phyloP scores from a whole-genome alignment of 2,888 invertebrate genomes.

The Lithosia quadra region DNA sequence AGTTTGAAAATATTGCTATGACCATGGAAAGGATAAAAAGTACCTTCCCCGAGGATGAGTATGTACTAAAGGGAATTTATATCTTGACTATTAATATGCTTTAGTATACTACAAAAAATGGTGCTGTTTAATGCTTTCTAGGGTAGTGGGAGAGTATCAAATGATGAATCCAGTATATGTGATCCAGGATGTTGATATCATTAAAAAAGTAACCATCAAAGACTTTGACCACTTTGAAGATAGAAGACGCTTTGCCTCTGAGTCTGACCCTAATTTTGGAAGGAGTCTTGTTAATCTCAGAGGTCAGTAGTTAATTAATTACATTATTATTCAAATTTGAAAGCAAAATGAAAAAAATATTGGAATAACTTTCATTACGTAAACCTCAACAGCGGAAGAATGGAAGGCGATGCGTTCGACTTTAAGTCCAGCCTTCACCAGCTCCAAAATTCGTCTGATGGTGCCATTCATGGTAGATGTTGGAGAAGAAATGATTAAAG shows the following conservation, averaged over 20 bases:
- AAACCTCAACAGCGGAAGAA: constrained; percentile 59
- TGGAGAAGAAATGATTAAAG: constrained; percentile 62
- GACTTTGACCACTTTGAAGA: constrained; percentile 85
- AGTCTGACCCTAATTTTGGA: constrained; percentile 80
- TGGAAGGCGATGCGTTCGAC: constrained; percentile 75
- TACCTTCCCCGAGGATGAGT: constrained; percentile 34
- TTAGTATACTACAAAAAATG: too few species aligned
- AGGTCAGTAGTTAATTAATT: constrained; percentile 55
- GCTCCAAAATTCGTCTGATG: constrained; percentile 80
- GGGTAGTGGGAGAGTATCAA: constrained; percentile 37
- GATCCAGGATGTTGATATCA: constrained; percentile 77
- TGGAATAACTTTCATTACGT: background rate
- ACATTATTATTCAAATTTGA: background rate
- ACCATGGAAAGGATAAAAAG: constrained; percentile 13
- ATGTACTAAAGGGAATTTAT: background rate
- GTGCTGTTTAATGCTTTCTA: constrained; percentile 14
- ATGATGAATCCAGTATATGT: constrained; percentile 50
- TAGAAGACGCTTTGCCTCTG: constrained; percentile 59
- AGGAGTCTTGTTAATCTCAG: constrained; percentile 77
- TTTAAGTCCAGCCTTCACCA: constrained; percentile 81
- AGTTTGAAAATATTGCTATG: constrained; percentile 26
- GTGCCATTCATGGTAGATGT: constrained; percentile 74
- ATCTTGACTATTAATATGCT: too few species aligned
- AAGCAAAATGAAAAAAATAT: background rate
- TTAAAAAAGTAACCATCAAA: constrained; percentile 80